Evolutionary conservation across 2,888 invertebrate genomes (phyloP), one percentile per base, ranked within the genome.

Genomic region (Aromia moschata): DNA sequence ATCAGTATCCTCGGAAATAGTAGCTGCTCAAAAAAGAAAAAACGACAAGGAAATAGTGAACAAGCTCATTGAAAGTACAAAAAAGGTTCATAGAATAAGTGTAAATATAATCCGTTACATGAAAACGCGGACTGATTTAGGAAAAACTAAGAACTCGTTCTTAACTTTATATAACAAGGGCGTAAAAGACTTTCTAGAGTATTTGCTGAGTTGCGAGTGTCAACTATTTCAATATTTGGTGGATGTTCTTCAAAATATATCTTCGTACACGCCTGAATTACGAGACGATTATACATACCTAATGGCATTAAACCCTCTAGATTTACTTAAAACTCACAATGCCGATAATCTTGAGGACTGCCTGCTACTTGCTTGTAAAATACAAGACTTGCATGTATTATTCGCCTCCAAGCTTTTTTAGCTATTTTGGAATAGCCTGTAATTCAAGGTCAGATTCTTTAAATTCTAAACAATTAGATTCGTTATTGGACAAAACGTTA

Each of bases 401-500:
- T 25, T 71, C 7, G 40, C 60, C 5, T 73, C 73, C 5, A 73
- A 73, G 56, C 59, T n/a, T 67, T 40, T 44, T 73, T 4, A 65
- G 68, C 52, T 71, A 73, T 41, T 18, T 71, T 1, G 69, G 70
- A 7, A 18, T 69, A 33, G 20, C 47, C 33, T 60, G 69, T 10
- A 52, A 55, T 41, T 47, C 56, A n/a, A 45, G 44, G 14, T 38
- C 55, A 11, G 25, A 37, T 2, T 41, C 40, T 9, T 2, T 56
- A 1, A 33, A 36, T 5, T 31, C 12, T 11, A 2, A 40, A 7
- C 15, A 38, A 9, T 2, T 64, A 1, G 41, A 63, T 5, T 12
- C n/a, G 4, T 16, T 70, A 2, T 38, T 68, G 10, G 53, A 67
- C 30, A n/a, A 54, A 25, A 45, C 43, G 18, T 38, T 70, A 12